Evolutionary conservation across 1,140 invertebrate genomes (phyloP).

Genomic region (Aphidius gifuensis): DNA sequence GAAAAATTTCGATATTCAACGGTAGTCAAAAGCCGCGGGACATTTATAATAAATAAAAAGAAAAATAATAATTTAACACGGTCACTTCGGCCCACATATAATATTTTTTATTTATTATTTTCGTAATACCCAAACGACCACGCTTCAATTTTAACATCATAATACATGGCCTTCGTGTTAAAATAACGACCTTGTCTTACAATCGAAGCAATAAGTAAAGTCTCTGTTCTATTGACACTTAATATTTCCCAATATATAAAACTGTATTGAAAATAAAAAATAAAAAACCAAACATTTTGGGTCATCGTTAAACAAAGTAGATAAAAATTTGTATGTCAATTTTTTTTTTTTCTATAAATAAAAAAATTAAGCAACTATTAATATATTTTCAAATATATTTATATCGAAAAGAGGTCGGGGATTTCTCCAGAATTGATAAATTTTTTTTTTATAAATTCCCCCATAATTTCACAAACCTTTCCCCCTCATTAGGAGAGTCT

Average conservation of each 20-base stretch:
- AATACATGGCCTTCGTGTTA: constrained; percentile 17
- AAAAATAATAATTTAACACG: too few relatives aligned
- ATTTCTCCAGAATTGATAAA: background rate
- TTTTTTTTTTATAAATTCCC: background rate
- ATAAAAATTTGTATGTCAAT: too few relatives aligned
- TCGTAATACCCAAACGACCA: constrained; percentile 11
- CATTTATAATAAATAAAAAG: too few relatives aligned
- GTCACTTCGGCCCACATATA: background rate
- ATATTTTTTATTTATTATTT: constrained; percentile 1
- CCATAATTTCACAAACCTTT: too few relatives aligned
- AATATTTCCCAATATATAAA: background rate
- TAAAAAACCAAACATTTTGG: background rate
- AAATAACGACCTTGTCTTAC: constrained; percentile 13
- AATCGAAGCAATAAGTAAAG: background rate
- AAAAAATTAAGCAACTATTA: too few relatives aligned
- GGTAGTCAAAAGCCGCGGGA: too few relatives aligned
- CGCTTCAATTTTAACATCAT: constrained; percentile 18
- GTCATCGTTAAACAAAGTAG: too few relatives aligned
- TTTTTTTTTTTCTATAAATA: too few relatives aligned
- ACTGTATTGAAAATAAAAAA: background rate
- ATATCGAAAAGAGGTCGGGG: background rate
- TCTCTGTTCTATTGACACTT: constrained; percentile 16
- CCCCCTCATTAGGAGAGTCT: too few relatives aligned
- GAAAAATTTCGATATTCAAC: too few relatives aligned
- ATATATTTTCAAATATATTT: background rate